Conservation (phyloP, 2,797 vertebrate genomes). For the Psittacula derbiana region DNA sequence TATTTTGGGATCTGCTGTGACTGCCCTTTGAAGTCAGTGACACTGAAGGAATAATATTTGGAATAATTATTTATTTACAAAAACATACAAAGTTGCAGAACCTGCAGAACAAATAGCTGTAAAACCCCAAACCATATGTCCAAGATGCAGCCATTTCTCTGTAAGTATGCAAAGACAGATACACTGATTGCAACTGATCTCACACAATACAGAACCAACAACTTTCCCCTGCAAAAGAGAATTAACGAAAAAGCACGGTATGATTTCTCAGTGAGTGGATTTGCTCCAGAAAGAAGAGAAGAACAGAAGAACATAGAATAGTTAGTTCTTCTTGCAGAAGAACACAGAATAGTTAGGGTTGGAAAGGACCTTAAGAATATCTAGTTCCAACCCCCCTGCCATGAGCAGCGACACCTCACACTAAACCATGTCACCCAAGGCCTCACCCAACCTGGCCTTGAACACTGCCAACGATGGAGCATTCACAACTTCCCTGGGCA, state of each 20-base stretch:
- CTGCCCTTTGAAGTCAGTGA: neutral
- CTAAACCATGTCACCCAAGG: too few relatives aligned
- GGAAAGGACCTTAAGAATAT: too few relatives aligned
- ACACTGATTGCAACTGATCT: neutral
- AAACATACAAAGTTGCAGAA: neutral
- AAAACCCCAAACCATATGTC: neutral
- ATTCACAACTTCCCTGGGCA: too few relatives aligned
- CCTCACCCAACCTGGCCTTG: too few relatives aligned
- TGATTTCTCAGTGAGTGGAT: neutral
- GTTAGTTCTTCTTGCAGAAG: neutral
- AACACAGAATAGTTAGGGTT: neutral
- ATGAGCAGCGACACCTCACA: too few relatives aligned
- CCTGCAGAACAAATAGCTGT: neutral
- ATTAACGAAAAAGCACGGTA: neutral
- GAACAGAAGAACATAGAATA: neutral
- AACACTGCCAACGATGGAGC: too few relatives aligned
- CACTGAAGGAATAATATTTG: neutral
- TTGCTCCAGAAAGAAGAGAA: neutral
- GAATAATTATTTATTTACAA: neutral
- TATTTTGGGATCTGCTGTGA: neutral
- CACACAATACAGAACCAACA: neutral
- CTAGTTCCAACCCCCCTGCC: too few relatives aligned
- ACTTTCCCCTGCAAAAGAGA: neutral
- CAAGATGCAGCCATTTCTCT: neutral
- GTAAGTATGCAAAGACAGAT: neutral